Evolutionary conservation across 2,113 vertebrate genomes (phyloP).

Genomic region (Mustelus asterias): DNA sequence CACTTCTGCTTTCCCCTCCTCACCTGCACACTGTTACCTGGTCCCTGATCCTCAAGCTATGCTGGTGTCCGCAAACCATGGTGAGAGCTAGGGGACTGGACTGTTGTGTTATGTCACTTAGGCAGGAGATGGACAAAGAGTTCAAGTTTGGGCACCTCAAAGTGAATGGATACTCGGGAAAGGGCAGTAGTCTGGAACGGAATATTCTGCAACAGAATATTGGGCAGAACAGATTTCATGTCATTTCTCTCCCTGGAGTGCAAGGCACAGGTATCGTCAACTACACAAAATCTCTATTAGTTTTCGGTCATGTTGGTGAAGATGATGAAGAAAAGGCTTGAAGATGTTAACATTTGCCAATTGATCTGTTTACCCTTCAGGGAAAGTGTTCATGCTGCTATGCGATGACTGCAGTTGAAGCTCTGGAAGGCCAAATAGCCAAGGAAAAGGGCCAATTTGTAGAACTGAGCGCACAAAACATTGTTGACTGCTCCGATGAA

Average conservation of each 20-base stretch:
- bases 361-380: not conserved
- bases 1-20: not conserved
- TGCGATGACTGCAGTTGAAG: not conserved
- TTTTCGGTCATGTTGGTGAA: not conserved
- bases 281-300: not conserved
- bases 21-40: not conserved
- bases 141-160: not conserved
- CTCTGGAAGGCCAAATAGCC: constrained; percentile 5
- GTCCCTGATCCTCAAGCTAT: not conserved
- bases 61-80: not conserved
- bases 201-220: not conserved
- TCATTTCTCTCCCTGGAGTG: not conserved
- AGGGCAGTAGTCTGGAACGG: not conserved
- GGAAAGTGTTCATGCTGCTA: not conserved
- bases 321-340: not conserved
- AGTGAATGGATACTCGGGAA: not conserved
- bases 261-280: not conserved
- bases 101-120: not conserved
- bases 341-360: not conserved
- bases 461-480: not conserved
- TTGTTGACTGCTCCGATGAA: not conserved
- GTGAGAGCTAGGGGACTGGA: not conserved
- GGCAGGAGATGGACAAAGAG: not conserved
- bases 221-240: not conserved
- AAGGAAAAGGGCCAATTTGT: not conserved